Percentiles rank a stretch among this genome's conserved stretches.
Conservation (phyloP, 2,797 vertebrate species). For the Aselliscus stoliczkanus region DNA sequence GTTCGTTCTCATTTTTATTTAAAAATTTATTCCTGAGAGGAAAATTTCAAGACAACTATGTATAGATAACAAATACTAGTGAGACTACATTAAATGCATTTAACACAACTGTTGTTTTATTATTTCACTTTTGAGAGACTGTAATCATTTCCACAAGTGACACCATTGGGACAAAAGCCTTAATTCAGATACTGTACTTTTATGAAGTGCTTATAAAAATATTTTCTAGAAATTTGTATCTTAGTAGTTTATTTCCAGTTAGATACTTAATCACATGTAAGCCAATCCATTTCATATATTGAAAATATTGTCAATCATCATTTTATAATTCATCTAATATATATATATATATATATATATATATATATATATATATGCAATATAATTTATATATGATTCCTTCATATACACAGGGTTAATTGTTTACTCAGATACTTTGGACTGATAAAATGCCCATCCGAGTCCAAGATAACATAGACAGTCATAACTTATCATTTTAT, state of each 20-base stretch:
- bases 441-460: slow-evolving; percentile 40
- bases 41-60: neutral
- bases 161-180: neutral
- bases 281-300: neutral
- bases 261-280: neutral
- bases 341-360: no score
- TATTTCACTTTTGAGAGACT: slow-evolving; percentile 15
- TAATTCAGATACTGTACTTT: neutral
- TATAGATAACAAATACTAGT: slow-evolving; percentile 21
- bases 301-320: neutral
- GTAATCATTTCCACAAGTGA: neutral
- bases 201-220: neutral
- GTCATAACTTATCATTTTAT: slow-evolving; percentile 69
- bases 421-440: slow-evolving; percentile 62
- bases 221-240: neutral
- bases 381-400: neutral
- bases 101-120: neutral
- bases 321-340: neutral
- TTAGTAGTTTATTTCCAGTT: neutral
- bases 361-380: no score
- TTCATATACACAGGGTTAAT: neutral
- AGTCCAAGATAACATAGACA: slow-evolving; percentile 60
- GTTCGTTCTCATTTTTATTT: slow-evolving; percentile 4
- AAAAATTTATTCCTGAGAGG: neutral
- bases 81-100: neutral